Conservation (phyloP, 2,797 vertebrate genomes). For the Ctenosaura bakeri region DNA sequence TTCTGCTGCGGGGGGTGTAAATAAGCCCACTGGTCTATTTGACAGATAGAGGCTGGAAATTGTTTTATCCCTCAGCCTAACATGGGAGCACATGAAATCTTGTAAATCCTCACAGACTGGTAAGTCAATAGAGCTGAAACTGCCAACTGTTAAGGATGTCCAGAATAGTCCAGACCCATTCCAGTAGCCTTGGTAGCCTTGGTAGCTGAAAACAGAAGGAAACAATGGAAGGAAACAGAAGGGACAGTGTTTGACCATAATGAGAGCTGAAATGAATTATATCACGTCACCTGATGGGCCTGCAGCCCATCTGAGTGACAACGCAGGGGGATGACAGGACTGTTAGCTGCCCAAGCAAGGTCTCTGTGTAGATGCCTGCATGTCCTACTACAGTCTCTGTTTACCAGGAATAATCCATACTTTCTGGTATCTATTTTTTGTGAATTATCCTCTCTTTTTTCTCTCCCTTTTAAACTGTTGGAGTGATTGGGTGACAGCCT, state of each 20-base stretch:
- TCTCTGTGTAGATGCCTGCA: not conserved
- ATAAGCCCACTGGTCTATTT: not conserved
- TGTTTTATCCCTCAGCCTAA: not conserved
- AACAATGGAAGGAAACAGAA: constrained; percentile 15
- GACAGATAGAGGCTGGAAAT: no score
- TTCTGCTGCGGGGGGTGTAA: not conserved
- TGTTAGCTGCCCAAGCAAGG: not conserved
- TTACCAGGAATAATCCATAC: not conserved
- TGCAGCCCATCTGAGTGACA: not conserved
- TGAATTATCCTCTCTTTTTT: not conserved
- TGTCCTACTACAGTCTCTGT: not conserved
- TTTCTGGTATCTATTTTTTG: not conserved
- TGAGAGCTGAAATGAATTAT: constrained; percentile 6
- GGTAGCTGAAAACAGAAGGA: constrained; percentile 3
- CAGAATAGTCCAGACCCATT: not conserved
- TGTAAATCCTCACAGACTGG: not conserved
- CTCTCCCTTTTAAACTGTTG: not conserved
- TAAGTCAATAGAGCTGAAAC: not conserved
- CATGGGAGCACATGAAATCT: not conserved
- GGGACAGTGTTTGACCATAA: not conserved
- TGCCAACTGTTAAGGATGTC: not conserved
- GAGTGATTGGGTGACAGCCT: not conserved
- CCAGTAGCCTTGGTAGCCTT: not conserved
- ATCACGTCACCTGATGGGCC: not conserved
- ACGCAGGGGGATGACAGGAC: not conserved